phyloP scores from a whole-genome alignment of 2,113 vertebrate species.

The Chaetodon trifascialis region DNA sequence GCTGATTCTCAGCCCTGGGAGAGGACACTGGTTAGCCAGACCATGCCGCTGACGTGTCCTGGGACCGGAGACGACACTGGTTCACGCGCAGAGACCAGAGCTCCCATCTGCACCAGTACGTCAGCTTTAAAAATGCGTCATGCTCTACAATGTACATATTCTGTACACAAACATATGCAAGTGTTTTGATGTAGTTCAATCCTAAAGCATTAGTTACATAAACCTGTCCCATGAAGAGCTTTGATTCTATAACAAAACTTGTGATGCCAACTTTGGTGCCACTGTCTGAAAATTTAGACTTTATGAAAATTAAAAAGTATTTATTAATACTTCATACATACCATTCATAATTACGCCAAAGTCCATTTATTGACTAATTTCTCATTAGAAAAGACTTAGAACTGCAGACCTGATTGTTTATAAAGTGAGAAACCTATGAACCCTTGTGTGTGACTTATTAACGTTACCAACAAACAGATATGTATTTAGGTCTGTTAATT shows the following conservation, averaged over 20 bases:
- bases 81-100: not conserved
- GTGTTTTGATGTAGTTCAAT: not conserved
- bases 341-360: too few species aligned
- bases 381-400: too few species aligned
- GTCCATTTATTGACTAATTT: too few species aligned
- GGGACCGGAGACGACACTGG: conserved; percentile 17
- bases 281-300: not conserved
- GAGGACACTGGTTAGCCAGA: conserved; percentile 31
- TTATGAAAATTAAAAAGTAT: too few species aligned
- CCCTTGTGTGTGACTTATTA: too few species aligned
- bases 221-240: too few species aligned
- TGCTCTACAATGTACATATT: not conserved
- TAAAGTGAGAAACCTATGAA: too few species aligned
- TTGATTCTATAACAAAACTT: not conserved
- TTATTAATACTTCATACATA: too few species aligned
- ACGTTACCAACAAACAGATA: too few species aligned
- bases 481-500: too few species aligned
- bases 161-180: not conserved
- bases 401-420: too few species aligned
- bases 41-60: not conserved
- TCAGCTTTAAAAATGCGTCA: not conserved
- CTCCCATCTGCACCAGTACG: conserved; percentile 8
- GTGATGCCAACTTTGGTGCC: too few species aligned
- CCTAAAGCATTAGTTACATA: not conserved
- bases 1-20: conserved; percentile 54